Evolutionary conservation across 2,888 invertebrate species (phyloP).

Genomic region (Eristalis intricaria): DNA sequence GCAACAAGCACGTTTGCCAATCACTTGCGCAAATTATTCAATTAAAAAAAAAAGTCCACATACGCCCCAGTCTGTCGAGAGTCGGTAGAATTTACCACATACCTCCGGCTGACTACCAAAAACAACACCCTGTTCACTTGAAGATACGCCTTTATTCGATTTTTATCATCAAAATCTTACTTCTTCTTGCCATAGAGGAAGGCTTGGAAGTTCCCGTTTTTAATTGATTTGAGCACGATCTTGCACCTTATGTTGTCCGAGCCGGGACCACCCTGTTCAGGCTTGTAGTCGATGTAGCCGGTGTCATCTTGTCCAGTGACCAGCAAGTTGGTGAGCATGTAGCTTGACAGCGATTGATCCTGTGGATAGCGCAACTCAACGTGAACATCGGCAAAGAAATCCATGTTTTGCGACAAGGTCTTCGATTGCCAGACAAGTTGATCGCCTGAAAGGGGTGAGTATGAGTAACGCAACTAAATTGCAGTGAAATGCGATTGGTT

Average conservation of each 20-base stretch:
- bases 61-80: no score
- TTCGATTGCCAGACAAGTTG: conserved; percentile 21
- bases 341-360: conserved; percentile 7
- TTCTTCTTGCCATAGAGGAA: conserved; percentile 62
- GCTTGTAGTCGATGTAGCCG: conserved; percentile 22
- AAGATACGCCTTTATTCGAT: neutral
- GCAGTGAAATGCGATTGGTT: neutral
- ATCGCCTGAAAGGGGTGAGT: conserved; percentile 21
- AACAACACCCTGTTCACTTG: neutral
- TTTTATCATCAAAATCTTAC: neutral
- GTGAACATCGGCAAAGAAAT: conserved; percentile 35
- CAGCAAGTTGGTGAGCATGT: conserved; percentile 30
- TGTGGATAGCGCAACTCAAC: conserved; percentile 41
- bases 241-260: conserved; percentile 41
- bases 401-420: conserved; percentile 20
- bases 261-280: conserved; percentile 49
- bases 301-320: conserved; percentile 45
- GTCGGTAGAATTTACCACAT: no score
- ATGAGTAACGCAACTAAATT: neutral
- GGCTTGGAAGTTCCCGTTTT: conserved; percentile 38
- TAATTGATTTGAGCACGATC: conserved; percentile 41
- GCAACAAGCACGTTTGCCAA: no score
- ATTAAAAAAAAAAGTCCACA: no score
- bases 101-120: neutral
- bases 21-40: no score